Evolutionary conservation across 2,113 vertebrate genomes (phyloP).

Genomic region (Bombycilla garrulus): DNA sequence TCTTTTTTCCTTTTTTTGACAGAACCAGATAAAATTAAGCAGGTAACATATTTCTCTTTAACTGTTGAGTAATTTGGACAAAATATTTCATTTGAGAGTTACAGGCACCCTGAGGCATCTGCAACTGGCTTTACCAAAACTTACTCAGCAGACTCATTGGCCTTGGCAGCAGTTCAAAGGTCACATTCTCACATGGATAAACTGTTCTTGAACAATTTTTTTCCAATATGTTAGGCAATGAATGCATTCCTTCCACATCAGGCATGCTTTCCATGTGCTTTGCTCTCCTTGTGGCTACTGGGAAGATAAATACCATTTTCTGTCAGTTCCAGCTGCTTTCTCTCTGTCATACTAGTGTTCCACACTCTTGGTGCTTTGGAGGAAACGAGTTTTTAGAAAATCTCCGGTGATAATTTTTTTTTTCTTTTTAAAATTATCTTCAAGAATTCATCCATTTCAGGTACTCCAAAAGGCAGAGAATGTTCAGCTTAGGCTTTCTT

Average conservation of each 20-base stretch:
- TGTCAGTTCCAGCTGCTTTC: not conserved
- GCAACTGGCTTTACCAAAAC: constrained; percentile 28
- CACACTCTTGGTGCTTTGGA: not conserved
- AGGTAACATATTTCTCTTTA: not conserved
- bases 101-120: not conserved
- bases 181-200: constrained; percentile 47
- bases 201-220: constrained; percentile 33
- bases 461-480: not conserved
- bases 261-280: constrained; percentile 36
- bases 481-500: not conserved
- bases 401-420: not conserved
- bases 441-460: not conserved
- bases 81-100: not conserved
- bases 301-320: constrained; percentile 19
- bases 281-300: constrained; percentile 20
- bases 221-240: constrained; percentile 38
- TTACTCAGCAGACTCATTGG: constrained; percentile 14
- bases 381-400: not conserved
- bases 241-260: constrained; percentile 50
- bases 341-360: not conserved
- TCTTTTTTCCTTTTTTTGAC: not conserved
- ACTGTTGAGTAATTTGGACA: not conserved
- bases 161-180: constrained; percentile 48
- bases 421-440: not conserved
- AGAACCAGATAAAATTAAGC: not conserved